A percentile compares a stretch with the other conserved stretches of the same genome.
Conservation (phyloP, 2,797 vertebrate genomes). For the Coluber constrictor region DNA sequence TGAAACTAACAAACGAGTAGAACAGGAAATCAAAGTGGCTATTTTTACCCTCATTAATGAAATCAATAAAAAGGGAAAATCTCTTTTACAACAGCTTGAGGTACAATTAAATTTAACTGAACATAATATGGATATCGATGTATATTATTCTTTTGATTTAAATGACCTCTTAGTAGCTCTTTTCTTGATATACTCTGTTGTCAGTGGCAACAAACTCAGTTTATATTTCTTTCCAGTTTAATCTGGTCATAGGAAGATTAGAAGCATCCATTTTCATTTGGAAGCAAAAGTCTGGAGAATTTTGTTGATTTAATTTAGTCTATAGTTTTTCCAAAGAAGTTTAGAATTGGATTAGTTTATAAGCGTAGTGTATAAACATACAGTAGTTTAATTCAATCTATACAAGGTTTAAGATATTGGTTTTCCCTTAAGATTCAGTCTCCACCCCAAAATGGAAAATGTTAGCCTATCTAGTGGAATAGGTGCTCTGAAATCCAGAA, state of each 20-base stretch:
- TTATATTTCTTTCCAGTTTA: background rate
- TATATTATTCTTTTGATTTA: background rate
- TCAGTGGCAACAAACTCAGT: background rate
- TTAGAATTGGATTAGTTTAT: background rate
- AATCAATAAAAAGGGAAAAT: slow-evolving; percentile 99
- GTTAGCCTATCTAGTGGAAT: background rate
- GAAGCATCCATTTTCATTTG: background rate
- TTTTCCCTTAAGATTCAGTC: background rate
- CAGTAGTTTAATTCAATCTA: background rate
- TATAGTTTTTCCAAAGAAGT: background rate
- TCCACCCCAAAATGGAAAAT: background rate
- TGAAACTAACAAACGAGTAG: slow-evolving; percentile 95
- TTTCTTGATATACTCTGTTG: background rate
- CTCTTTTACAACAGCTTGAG: slow-evolving; percentile 95
- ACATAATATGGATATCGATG: background rate
- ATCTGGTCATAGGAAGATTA: background rate
- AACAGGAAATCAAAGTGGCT: slow-evolving; percentile 98
- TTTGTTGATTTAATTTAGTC: background rate
- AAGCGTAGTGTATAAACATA: background rate
- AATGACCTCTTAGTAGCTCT: background rate
- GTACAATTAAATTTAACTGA: slow-evolving; percentile 71
- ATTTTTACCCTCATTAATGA: slow-evolving; percentile 99
- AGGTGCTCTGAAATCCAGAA: background rate
- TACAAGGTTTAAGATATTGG: background rate
- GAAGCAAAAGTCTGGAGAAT: background rate